These are phyloP conservation scores for Magallana ariakensis DNA, from an alignment of 1,140 invertebrate species.

Conservation along the genomic window DNA sequence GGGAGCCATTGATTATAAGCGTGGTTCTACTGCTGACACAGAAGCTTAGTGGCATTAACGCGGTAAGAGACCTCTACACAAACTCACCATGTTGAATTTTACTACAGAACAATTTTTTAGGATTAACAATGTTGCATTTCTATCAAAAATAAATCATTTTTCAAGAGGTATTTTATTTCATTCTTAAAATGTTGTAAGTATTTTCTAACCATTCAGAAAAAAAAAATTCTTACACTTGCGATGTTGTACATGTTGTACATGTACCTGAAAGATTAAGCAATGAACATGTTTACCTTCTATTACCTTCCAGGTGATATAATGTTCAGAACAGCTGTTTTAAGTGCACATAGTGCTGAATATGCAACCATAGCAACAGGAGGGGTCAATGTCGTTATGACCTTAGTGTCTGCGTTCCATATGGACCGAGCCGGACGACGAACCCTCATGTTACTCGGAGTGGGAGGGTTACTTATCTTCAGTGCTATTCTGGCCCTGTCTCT, in stretches of 20 bases:
- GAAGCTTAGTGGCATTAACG: slow-evolving; percentile 92
- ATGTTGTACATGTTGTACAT: too few relatives aligned
- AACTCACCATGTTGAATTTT: too few relatives aligned
- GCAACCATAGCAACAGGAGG: slow-evolving; percentile 87
- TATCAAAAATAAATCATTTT: too few relatives aligned
- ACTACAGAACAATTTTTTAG: too few relatives aligned
- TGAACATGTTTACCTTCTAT: not conserved
- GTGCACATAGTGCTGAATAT: slow-evolving; percentile 82
- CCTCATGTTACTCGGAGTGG: slow-evolving; percentile 87
- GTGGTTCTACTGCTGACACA: slow-evolving; percentile 89
- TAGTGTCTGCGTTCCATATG: slow-evolving; percentile 79
- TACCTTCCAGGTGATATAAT: slow-evolving; percentile 87
- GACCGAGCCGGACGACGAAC: slow-evolving; percentile 87
- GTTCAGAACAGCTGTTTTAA: slow-evolving; percentile 85
- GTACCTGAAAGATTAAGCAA: too few relatives aligned
- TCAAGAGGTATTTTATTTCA: too few relatives aligned
- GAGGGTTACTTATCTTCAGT: slow-evolving; percentile 78
- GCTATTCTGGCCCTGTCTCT: slow-evolving; percentile 79
- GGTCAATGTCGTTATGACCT: slow-evolving; percentile 86
- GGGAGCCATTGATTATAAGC: slow-evolving; percentile 86
- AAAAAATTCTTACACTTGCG: too few relatives aligned
- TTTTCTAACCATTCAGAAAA: too few relatives aligned
- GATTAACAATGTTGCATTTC: too few relatives aligned
- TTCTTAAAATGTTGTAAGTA: too few relatives aligned
- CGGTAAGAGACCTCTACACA: slow-evolving; percentile 82